Conservation (phyloP, 2,797 vertebrate genomes). For the Bufotes viridis region DNA sequence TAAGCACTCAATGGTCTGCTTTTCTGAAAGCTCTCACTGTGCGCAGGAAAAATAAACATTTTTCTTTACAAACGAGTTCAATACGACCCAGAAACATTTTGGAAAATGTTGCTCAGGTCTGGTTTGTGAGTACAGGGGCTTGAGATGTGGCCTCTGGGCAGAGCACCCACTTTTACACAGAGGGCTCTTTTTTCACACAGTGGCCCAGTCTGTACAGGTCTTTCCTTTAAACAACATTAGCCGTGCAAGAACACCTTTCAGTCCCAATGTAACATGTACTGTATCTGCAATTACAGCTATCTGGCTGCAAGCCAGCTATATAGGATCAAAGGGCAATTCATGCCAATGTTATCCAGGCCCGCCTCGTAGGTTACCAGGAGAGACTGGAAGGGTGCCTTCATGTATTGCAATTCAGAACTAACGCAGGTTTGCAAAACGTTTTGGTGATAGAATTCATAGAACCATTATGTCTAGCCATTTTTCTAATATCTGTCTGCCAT, state of each 20-base stretch:
- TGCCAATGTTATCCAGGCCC: constrained; percentile 1
- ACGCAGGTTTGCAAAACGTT: not conserved
- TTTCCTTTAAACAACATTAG: constrained; percentile 61
- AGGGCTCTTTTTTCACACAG: constrained; percentile 49
- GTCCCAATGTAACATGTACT: constrained; percentile 49
- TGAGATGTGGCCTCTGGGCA: constrained; percentile 58
- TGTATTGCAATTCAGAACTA: not conserved
- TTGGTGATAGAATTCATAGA: not conserved
- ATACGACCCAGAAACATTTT: constrained; percentile 43
- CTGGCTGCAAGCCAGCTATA: constrained; percentile 41
- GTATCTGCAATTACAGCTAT: constrained; percentile 56
- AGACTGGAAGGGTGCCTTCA: not conserved
- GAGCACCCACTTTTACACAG: constrained; percentile 55
- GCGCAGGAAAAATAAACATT: constrained; percentile 62
- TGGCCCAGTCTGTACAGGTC: constrained; percentile 37
- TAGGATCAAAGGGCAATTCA: constrained; percentile 60
- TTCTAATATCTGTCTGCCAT: not conserved
- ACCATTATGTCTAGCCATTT: not conserved
- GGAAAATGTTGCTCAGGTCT: constrained; percentile 59
- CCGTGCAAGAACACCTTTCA: constrained; percentile 52
- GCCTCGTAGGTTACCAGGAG: not conserved
- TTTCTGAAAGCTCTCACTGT: constrained; percentile 58
- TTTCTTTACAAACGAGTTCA: constrained; percentile 60
- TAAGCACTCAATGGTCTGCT: constrained; percentile 57
- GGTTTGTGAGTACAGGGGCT: constrained; percentile 52